Percentiles rank a stretch among this genome's conserved stretches.
Conservation (phyloP, 2,797 vertebrate genomes). For the Sebastolobus alascanus region DNA sequence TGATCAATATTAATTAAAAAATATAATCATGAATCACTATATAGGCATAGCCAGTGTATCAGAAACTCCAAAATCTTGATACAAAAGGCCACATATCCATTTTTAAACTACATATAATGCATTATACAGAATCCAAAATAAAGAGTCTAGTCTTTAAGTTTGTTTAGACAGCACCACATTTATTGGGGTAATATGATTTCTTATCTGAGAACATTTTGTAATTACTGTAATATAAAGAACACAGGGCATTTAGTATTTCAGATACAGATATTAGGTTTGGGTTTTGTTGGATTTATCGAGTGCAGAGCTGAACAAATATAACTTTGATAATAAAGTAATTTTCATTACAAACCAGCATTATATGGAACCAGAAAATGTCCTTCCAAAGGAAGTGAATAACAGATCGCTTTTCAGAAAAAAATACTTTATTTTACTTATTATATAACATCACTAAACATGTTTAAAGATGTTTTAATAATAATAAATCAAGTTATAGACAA, state of each 20-base stretch:
- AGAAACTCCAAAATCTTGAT: not conserved
- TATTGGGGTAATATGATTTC: not conserved
- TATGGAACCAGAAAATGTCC: not conserved
- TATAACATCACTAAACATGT: not conserved
- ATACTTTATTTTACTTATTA: not conserved
- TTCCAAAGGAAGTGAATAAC: not conserved
- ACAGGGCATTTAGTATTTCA: not conserved
- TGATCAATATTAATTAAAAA: not conserved
- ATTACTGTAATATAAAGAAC: not conserved
- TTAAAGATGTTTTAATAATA: not conserved
- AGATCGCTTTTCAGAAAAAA: not conserved
- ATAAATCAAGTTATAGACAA: not conserved
- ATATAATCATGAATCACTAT: not conserved
- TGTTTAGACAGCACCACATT: not conserved
- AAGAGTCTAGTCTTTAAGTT: not conserved
- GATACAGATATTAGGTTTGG: not conserved
- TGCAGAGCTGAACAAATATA: not conserved
- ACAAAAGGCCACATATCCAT: not conserved
- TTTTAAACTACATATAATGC: not conserved
- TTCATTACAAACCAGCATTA: not conserved
- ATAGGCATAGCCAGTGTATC: too few species aligned
- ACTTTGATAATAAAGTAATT: not conserved
- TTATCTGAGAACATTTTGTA: not conserved
- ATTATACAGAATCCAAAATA: not conserved
- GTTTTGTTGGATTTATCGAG: not conserved